A percentile compares a stretch with the other conserved stretches of the same genome.
Conservation (phyloP, 2,888 invertebrate genomes). For the Eupeodes luniger region DNA sequence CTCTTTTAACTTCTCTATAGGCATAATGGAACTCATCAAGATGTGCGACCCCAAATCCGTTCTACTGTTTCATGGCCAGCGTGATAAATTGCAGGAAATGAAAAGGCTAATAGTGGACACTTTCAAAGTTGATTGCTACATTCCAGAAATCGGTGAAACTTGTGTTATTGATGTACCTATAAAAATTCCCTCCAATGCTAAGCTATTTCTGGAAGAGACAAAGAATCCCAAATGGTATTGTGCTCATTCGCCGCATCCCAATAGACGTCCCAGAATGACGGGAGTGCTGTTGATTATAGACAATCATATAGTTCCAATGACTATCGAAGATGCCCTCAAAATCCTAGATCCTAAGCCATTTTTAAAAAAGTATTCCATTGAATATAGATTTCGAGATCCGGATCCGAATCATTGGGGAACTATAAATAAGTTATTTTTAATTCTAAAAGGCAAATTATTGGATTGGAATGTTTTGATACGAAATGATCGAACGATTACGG, state of each 20-base stretch:
- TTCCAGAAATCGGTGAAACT: slow-evolving; percentile 15
- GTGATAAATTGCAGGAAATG: background rate
- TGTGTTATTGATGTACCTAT: background rate
- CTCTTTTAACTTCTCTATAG: background rate
- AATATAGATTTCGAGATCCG: slow-evolving; percentile 3
- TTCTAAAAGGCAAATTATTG: slow-evolving; percentile 11
- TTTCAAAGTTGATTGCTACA: background rate
- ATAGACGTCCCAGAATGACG: slow-evolving; percentile 11
- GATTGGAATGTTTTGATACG: background rate
- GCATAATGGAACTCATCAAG: background rate
- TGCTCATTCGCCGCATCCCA: background rate
- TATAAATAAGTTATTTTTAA: slow-evolving; percentile 17
- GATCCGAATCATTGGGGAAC: slow-evolving; percentile 17
- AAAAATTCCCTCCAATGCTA: slow-evolving; percentile 12
- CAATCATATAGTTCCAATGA: slow-evolving; percentile 5
- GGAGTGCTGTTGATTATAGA: background rate
- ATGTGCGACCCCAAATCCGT: slow-evolving; percentile 1
- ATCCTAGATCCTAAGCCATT: too few species aligned
- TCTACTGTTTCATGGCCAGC: background rate
- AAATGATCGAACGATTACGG: slow-evolving; percentile 17
- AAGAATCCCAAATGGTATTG: slow-evolving; percentile 50
- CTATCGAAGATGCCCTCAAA: background rate
- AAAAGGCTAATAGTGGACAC: background rate
- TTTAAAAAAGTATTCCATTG: background rate
- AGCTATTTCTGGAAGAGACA: slow-evolving; percentile 85